Evolutionary conservation across 2,113 vertebrate genomes (phyloP), one percentile per base, ranked within the genome.

Genomic region (Puffinus mauretanicus): DNA sequence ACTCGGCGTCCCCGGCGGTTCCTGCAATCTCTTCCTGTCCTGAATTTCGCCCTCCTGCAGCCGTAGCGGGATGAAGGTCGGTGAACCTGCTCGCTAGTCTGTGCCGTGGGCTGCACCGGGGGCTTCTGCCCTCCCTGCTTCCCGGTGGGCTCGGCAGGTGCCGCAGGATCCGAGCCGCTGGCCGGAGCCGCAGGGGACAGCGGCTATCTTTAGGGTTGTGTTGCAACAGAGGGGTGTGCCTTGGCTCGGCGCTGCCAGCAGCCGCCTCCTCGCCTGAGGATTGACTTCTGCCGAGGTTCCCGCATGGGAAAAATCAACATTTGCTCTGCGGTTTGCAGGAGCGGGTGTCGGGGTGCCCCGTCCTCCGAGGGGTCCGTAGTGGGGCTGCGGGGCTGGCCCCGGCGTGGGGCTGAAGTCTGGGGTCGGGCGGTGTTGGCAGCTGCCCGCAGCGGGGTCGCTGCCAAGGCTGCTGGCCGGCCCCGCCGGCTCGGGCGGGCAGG

Each of bases 151-250:
- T 57, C 7, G 3, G 60, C 21, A 19, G 38, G 44, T 44, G 52
- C 71, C 1, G 4, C 1, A 4, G n/a, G 70, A 44, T 84, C n/a
- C 4, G 3, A 36, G 93, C 21, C 5, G n/a, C 44, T 20, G 62
- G 36, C 70, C 22, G 32, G 82, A 9, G 46, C 29, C 7, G 10
- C 27, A 4, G 27, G 82, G 78, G 65, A 22, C 67, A 20, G 78
- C 3, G 9, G 49, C 96, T 96, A 66, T 91, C 94, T 95, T 91
- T 91, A 90, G 92, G 95, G 82, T 81, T 64, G 90, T 84, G 92
- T 85, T 93, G 87, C 78, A 91, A 47, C 1, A 51, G 30, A 54
- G 92, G 93, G 90, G 38, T 93, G 87, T 93, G 94, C 94, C 94
- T 95, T 94, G 95, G 95, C 95, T 91, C 29, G 5, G 58, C 2